phyloP scores from a whole-genome alignment of 1,140 invertebrate species.

The Episyrphus balteatus region DNA sequence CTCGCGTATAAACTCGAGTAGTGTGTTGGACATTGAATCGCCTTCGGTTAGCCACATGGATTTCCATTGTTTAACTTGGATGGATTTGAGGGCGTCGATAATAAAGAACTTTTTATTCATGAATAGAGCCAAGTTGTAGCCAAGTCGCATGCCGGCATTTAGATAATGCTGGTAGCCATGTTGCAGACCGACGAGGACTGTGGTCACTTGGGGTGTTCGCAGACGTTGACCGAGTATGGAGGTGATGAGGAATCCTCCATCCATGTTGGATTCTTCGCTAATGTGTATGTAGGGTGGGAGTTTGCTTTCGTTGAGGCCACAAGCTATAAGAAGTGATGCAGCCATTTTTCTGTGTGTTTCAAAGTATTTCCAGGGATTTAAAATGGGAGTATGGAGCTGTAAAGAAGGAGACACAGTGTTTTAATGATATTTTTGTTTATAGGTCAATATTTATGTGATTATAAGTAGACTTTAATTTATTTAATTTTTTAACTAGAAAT shows the following conservation, averaged over 20 bases:
- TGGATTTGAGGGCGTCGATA: conserved; percentile 44
- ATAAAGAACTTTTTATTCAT: conserved; percentile 43
- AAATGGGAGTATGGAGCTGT: no score
- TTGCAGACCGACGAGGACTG: conserved; percentile 54
- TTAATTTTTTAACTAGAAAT: no score
- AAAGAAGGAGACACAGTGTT: no score
- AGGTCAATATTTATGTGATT: no score
- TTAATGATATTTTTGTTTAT: no score
- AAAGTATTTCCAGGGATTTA: no score
- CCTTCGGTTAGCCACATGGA: conserved; percentile 23
- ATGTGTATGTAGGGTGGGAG: conserved; percentile 48
- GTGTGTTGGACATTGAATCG: conserved; percentile 14
- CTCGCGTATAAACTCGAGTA: conserved; percentile 21
- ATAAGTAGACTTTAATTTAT: no score
- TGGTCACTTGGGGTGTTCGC: conserved; percentile 42
- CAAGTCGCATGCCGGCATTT: conserved; percentile 57
- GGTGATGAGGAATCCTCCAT: conserved; percentile 57
- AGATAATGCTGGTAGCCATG: conserved; percentile 60
- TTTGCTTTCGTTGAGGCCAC: conserved; percentile 47
- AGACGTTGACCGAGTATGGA: conserved; percentile 46
- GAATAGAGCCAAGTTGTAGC: conserved; percentile 52
- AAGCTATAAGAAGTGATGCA: conserved; percentile 41
- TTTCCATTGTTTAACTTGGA: conserved; percentile 22
- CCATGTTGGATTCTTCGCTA: conserved; percentile 53
- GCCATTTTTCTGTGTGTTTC: no score